phyloP scores from a whole-genome alignment of 2,888 invertebrate species.

The Leptogaster cylindrica region DNA sequence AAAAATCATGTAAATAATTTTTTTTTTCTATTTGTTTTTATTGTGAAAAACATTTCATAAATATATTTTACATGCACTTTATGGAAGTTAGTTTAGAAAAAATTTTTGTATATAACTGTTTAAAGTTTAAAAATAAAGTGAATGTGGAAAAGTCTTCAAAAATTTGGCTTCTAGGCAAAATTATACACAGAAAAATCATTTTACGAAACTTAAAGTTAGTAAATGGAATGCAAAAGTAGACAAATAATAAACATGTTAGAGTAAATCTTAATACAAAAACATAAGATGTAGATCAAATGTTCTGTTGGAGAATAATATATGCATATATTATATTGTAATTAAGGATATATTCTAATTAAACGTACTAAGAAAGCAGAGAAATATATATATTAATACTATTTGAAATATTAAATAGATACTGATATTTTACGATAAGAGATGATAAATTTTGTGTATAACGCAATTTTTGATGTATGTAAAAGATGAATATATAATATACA shows the following conservation, averaged over 20 bases:
- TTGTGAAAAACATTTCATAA: constrained; percentile 21
- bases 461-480: constrained; percentile 38
- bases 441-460: constrained; percentile 35
- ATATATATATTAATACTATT: constrained; percentile 40
- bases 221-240: constrained; percentile 11
- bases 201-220: constrained; percentile 2
- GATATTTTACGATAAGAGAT: constrained; percentile 38
- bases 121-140: constrained; percentile 19
- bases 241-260: constrained; percentile 33
- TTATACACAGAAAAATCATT: background rate
- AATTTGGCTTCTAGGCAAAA: constrained; percentile 37
- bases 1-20: constrained; percentile 25
- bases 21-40: constrained; percentile 22
- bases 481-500: constrained; percentile 28
- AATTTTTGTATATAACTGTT: constrained; percentile 33
- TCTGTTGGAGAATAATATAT: constrained; percentile 36
- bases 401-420: constrained; percentile 30
- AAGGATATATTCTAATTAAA: constrained; percentile 27
- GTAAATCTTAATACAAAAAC: too few species aligned
- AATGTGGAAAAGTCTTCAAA: constrained; percentile 14
- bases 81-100: constrained; percentile 24
- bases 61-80: constrained; percentile 11
- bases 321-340: constrained; percentile 12
- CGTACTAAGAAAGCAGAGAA: constrained; percentile 19
- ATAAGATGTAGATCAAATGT: constrained; percentile 30